These are phyloP conservation scores for Styela clava DNA, from an alignment of 23 tunicate genomes.

Conservation along the genomic window DNA sequence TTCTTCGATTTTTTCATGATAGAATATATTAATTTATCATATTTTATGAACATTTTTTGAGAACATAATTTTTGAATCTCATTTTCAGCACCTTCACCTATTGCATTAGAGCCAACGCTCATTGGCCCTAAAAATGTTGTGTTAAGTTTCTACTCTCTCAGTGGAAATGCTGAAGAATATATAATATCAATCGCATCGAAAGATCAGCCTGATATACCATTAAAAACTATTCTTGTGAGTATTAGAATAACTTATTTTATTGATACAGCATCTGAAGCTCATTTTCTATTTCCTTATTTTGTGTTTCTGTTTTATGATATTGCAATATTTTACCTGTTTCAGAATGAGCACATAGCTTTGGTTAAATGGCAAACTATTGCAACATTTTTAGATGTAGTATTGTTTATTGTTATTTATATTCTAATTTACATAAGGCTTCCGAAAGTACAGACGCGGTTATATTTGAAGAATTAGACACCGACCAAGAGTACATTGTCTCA, in stretches of 20 bases:
- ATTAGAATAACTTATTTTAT: no score
- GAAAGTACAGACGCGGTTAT: neutral
- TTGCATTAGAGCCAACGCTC: neutral
- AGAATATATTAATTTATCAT: no score
- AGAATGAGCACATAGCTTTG: no score
- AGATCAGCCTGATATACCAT: neutral
- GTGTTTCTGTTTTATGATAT: no score
- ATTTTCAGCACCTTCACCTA: slow-evolving; percentile 5
- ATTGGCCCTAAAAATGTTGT: neutral
- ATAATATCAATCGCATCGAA: neutral
- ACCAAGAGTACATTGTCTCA: neutral
- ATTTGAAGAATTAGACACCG: neutral
- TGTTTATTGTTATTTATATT: no score
- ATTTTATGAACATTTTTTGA: no score
- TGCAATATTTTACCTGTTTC: neutral
- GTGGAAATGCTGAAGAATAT: slow-evolving; percentile 19
- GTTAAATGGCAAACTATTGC: no score
- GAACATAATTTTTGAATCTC: no score
- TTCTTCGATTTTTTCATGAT: no score
- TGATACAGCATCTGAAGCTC: no score
- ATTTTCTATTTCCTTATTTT: no score
- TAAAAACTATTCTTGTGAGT: neutral
- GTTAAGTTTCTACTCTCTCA: neutral
- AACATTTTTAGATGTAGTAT: no score
- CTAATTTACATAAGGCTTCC: neutral